Evolutionary conservation across 2,888 invertebrate genomes (phyloP).

Genomic region (Ennomos fuscantarius): DNA sequence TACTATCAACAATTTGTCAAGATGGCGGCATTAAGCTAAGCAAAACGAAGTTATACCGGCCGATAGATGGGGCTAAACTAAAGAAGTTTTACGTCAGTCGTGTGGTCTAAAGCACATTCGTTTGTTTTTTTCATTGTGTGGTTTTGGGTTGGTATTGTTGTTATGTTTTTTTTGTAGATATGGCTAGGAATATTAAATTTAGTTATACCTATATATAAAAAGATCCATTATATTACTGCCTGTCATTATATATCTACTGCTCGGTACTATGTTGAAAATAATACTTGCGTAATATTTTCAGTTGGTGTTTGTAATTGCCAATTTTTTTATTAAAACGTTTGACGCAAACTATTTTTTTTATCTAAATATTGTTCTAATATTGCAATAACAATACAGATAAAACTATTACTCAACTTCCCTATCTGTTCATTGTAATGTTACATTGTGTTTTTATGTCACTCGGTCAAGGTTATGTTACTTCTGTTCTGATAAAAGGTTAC

Average conservation of each 20-base stretch:
- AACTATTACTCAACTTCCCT: slow-evolving; percentile 43
- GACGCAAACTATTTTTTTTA: slow-evolving; percentile 34
- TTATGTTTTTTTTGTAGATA: background rate
- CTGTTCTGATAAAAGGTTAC: slow-evolving; percentile 28
- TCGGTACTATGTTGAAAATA: too few relatives aligned
- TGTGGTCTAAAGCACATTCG: too few relatives aligned
- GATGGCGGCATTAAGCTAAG: too few relatives aligned
- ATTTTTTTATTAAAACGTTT: slow-evolving; percentile 20
- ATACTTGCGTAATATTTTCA: background rate
- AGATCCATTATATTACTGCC: too few relatives aligned
- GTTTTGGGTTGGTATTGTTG: slow-evolving; percentile 20
- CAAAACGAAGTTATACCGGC: too few relatives aligned
- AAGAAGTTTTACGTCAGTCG: too few relatives aligned
- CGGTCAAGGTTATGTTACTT: slow-evolving; percentile 52
- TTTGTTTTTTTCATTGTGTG: slow-evolving; percentile 20
- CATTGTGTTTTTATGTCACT: slow-evolving; percentile 38
- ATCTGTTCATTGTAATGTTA: slow-evolving; percentile 32
- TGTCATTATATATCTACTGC: too few relatives aligned
- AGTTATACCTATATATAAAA: background rate
- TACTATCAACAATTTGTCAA: too few relatives aligned
- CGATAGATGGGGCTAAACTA: too few relatives aligned
- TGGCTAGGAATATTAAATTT: background rate
- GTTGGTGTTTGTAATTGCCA: background rate
- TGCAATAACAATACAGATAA: slow-evolving; percentile 43
- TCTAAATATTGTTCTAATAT: slow-evolving; percentile 31